Conservation (phyloP, 2,888 invertebrate genomes). For the Periphyllus acericola region DNA sequence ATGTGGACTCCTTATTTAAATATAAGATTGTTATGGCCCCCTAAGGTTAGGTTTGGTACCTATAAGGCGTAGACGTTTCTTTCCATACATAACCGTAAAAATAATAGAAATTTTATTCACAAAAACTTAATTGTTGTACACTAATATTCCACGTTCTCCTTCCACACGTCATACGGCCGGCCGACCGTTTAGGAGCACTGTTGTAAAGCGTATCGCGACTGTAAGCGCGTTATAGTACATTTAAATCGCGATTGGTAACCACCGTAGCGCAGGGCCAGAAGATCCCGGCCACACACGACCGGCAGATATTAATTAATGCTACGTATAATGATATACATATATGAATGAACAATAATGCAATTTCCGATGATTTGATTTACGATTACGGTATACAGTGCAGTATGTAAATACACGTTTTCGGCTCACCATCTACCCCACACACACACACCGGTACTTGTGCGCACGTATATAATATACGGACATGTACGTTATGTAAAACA, state of each 20-base stretch:
- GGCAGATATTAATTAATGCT: not conserved
- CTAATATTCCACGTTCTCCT: too few relatives aligned
- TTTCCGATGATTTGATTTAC: slow-evolving; percentile 20
- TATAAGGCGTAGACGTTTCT: too few relatives aligned
- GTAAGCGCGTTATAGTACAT: not conserved
- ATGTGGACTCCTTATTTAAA: too few relatives aligned
- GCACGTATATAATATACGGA: too few relatives aligned
- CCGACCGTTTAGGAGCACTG: too few relatives aligned
- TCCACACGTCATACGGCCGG: too few relatives aligned
- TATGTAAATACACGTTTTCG: not conserved
- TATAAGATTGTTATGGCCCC: too few relatives aligned
- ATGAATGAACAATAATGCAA: slow-evolving; percentile 15
- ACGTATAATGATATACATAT: not conserved
- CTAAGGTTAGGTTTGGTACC: too few relatives aligned
- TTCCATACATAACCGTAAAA: too few relatives aligned
- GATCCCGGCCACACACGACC: not conserved
- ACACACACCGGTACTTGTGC: too few relatives aligned
- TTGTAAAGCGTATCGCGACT: not conserved
- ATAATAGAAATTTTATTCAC: too few relatives aligned
- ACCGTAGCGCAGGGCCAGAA: not conserved
- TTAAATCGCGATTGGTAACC: not conserved
- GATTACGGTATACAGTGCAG: not conserved
- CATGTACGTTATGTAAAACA: not conserved
- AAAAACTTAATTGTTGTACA: too few relatives aligned
- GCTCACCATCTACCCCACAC: not conserved